Conservation (phyloP, 2,888 invertebrate genomes). For the Limnephilus auricula region DNA sequence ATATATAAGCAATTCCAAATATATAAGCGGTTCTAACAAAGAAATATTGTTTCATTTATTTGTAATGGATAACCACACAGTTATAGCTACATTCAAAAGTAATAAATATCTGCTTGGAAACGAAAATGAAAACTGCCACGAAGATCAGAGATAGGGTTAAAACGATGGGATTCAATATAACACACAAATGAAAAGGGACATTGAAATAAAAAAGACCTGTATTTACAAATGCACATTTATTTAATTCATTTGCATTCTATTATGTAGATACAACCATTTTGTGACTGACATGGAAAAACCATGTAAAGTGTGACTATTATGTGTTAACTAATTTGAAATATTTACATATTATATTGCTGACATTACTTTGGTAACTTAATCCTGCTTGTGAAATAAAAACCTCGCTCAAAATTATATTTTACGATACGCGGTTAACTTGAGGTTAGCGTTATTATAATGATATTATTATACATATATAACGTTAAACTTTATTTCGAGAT, state of each 20-base stretch:
- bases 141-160: no score
- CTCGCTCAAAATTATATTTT: background rate
- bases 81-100: no score
- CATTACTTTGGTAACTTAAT: background rate
- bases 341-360: background rate
- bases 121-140: no score
- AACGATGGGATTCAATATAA: no score
- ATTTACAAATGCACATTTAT: slow-evolving; percentile 33
- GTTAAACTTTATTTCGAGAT: no score
- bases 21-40: no score
- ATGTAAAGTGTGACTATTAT: background rate
- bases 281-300: slow-evolving; percentile 15
- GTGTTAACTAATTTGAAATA: background rate
- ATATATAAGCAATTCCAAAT: no score
- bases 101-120: no score
- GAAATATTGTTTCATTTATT: no score
- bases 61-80: no score
- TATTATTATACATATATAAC: no score
- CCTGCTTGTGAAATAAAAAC: background rate
- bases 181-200: background rate
- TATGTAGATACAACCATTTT: slow-evolving; percentile 21
- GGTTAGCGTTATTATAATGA: no score
- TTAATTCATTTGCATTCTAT: slow-evolving; percentile 14
- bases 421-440: background rate
- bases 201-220: background rate